These are phyloP conservation scores for Mallateleia sp. DNA, from an alignment of 2,888 invertebrate genomes.

Conservation along the genomic window DNA sequence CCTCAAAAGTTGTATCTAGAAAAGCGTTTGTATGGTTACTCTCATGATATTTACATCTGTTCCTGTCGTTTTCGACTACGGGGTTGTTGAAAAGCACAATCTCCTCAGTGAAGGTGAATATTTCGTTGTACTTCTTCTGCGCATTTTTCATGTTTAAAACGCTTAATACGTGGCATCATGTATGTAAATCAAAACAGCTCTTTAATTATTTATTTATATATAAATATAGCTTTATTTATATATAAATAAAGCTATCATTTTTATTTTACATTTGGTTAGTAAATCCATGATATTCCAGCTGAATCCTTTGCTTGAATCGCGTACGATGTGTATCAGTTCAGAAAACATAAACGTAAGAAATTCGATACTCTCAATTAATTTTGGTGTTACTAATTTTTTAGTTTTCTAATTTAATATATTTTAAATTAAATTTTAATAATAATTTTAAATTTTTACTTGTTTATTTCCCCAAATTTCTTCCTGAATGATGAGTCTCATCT, in stretches of 20 bases:
- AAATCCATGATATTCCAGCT: conserved; percentile 94
- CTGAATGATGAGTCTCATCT: too few relatives aligned
- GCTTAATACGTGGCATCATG: conserved; percentile 94
- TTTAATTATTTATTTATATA: too few relatives aligned
- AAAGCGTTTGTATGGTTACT: conserved; percentile 93
- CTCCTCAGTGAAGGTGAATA: conserved; percentile 93
- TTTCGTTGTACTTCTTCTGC: conserved; percentile 89
- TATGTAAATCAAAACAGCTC: too few relatives aligned
- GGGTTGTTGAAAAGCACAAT: conserved; percentile 94
- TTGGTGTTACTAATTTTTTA: too few relatives aligned
- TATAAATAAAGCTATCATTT: conserved; percentile 95
- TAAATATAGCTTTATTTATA: too few relatives aligned
- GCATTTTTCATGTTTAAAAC: conserved; percentile 91
- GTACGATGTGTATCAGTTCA: conserved; percentile 93
- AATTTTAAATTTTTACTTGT: too few relatives aligned
- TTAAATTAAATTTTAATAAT: too few relatives aligned
- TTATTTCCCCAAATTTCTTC: too few relatives aligned
- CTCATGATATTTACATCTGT: conserved; percentile 91
- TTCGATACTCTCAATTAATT: too few relatives aligned
- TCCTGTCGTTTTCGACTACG: conserved; percentile 81
- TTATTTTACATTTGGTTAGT: conserved; percentile 94
- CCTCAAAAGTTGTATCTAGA: conserved; percentile 92
- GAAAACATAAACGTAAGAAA: conserved; percentile 93
- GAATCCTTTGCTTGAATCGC: conserved; percentile 94
- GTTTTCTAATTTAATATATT: too few relatives aligned